These are phyloP conservation scores for Paralichthys olivaceus DNA, from an alignment of 2,113 vertebrate species.

Conservation along the genomic window DNA sequence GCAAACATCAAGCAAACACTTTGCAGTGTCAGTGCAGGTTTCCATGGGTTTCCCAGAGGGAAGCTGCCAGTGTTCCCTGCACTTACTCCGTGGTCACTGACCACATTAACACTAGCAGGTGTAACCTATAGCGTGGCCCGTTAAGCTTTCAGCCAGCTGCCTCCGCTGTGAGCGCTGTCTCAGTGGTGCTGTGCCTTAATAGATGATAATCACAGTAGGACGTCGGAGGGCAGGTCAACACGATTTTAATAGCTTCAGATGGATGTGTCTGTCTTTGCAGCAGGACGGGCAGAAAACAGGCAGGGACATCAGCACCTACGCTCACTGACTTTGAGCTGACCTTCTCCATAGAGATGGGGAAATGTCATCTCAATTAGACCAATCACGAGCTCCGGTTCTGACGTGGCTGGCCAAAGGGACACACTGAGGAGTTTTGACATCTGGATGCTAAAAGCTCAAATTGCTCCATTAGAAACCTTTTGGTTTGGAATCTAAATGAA, in stretches of 20 bases:
- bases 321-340: conserved; percentile 63
- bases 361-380: conserved; percentile 80
- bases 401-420: conserved; percentile 54
- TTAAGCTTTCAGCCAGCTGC: conserved; percentile 51
- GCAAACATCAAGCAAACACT: conserved; percentile 41
- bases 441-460: conserved; percentile 73
- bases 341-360: conserved; percentile 68
- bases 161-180: conserved; percentile 39
- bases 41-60: conserved; percentile 33
- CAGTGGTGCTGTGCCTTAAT: conserved; percentile 58
- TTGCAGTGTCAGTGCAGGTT: conserved; percentile 30
- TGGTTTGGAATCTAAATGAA: conserved; percentile 61
- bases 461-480: conserved; percentile 75
- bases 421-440: conserved; percentile 70
- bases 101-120: conserved; percentile 58
- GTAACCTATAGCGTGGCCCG: conserved; percentile 48
- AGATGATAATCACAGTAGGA: conserved; percentile 69
- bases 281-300: conserved; percentile 32
- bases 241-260: conserved; percentile 67
- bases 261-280: conserved; percentile 52
- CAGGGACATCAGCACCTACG: conserved; percentile 52
- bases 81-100: conserved; percentile 34
- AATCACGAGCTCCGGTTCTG: conserved; percentile 67
- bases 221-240: conserved; percentile 48
- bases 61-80: conserved; percentile 5